Base-by-base conservation (phyloP, 2,113 vertebrate genomes). In the Hydrochoerus hydrochaeris region DNA sequence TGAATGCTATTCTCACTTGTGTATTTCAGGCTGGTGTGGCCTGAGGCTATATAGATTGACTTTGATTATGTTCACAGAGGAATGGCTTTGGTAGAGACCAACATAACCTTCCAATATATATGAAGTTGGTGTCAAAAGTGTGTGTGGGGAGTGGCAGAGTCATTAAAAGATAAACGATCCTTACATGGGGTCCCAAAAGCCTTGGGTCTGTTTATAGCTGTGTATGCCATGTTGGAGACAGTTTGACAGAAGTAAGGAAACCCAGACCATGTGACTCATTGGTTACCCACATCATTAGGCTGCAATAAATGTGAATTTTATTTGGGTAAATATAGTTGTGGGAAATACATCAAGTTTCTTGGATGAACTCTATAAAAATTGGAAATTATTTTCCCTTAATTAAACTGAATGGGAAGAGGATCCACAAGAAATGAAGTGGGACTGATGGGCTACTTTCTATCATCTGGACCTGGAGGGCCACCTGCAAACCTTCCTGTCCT, bases 341-440 rank as follows among this genome's bases (percentile, higher is more conserved):
- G 95, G 78, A 97, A 96, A 91, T 65, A 60, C 30, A 90, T 97
- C 88, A 95, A 83, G 77, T 57, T 81, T 77, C 87, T 88, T 91
- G 54, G 78, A 41, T 91, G 88, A 88, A 85, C 80, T 91, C 32
- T 60, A 9, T 97, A 90, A 92, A 81, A 94, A 44, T 90, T 17
- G 88, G 88, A 93, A 91, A 93, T 85, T 57, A 67, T 46, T 92
- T 93, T 77, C 32, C 63, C 69, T 71, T 96, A 96, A 96, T 97
- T 94, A 97, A 95, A 93, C 52, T 78, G 78, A 77, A 65, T 44
- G n/a, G 54, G 80, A 69, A 90, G 49, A 75, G 58, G 35, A 44
- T 63, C 32, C 0, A 58, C 80, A 49, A 49, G 28, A 78, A 49
- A 49, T 78, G 13, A 49, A 16, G 32, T 78, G 13, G 32, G 7